Percentiles rank a stretch among this genome's conserved stretches.
These are phyloP conservation scores for Paracyclopina nana DNA, from an alignment of 1,140 invertebrate species.

Conservation along the genomic window DNA sequence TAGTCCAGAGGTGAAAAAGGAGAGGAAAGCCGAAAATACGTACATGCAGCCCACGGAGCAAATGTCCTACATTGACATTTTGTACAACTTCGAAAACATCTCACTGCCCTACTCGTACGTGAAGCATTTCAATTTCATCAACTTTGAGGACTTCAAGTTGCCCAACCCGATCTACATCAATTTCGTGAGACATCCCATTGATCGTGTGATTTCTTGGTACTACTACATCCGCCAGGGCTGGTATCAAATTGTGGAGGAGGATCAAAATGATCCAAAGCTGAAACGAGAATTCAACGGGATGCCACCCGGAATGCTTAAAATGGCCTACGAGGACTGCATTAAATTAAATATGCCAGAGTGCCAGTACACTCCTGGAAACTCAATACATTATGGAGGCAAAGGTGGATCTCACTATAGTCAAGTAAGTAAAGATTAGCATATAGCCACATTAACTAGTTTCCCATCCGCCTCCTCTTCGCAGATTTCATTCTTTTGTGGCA, in stretches of 20 bases:
- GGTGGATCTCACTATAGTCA: not conserved
- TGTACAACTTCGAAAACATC: not conserved
- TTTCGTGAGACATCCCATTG: not conserved
- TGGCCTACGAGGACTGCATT: not conserved
- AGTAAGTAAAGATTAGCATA: too few species aligned
- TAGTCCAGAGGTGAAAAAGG: not conserved
- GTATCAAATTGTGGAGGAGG: not conserved
- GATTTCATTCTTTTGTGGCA: constrained; percentile 5
- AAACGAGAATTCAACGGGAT: not conserved
- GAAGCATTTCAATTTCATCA: not conserved
- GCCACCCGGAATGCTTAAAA: not conserved
- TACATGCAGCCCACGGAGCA: not conserved
- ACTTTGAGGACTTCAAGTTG: not conserved
- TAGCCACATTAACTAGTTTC: too few species aligned
- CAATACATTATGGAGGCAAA: not conserved
- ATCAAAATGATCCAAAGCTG: not conserved
- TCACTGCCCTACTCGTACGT: not conserved
- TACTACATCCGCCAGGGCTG: not conserved
- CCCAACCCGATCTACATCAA: constrained; percentile 1
- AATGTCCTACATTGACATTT: not conserved
- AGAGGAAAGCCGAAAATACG: not conserved
- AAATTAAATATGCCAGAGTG: not conserved
- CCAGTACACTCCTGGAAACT: not conserved
- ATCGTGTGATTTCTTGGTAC: not conserved
- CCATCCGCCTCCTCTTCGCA: too few species aligned